phyloP scores from a whole-genome alignment of 2,113 vertebrate species.

The Prionailurus viverrinus region DNA sequence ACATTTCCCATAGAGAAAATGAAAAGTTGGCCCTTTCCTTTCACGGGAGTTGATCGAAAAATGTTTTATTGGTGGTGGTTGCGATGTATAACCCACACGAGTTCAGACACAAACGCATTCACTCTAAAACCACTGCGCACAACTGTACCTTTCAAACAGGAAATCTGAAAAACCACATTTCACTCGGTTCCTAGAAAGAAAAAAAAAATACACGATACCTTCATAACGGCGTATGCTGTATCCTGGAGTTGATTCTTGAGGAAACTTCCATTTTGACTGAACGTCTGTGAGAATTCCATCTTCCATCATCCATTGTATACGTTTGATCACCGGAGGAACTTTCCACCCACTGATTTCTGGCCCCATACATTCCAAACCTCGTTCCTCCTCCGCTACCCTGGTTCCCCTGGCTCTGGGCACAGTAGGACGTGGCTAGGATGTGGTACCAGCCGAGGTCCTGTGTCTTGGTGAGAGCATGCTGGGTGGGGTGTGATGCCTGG shows the following conservation, averaged over 20 bases:
- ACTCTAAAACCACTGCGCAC: accelerated
- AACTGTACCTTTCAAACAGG: neutral
- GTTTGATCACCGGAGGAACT: neutral
- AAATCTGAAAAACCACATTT: neutral
- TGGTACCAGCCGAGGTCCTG: accelerated
- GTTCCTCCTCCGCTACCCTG: neutral
- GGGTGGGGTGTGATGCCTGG: accelerated
- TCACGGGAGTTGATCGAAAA: neutral
- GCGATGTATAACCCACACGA: neutral
- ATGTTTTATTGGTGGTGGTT: neutral
- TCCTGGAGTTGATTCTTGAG: neutral
- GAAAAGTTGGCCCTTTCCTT: neutral
- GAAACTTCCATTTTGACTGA: neutral
- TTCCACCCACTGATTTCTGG: neutral
- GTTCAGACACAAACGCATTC: neutral
- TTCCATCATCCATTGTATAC: neutral
- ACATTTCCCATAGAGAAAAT: neutral
- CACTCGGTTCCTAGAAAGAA: neutral
- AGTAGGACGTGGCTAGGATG: neutral
- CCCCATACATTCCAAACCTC: neutral
- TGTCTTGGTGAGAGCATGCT: neutral
- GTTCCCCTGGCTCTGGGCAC: neutral
- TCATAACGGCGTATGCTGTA: neutral
- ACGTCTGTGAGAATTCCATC: neutral
- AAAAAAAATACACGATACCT: neutral